Conservation (phyloP, 2,797 vertebrate genomes). For the Myoxocephalus aenaeus region DNA sequence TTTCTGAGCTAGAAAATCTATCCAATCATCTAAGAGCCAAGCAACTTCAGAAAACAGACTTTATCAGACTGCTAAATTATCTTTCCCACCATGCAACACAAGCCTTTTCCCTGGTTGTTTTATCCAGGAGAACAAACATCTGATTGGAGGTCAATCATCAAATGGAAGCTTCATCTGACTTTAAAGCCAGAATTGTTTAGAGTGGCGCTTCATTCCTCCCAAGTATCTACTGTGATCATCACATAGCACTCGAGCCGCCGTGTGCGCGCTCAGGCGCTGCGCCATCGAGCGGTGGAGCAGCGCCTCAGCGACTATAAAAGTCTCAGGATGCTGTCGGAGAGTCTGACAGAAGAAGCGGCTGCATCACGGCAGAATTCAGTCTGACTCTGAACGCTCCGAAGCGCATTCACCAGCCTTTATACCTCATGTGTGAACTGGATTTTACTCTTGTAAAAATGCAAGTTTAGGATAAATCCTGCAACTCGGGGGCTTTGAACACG, state of each 20-base stretch:
- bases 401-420: not conserved
- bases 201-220: not conserved
- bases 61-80: not conserved
- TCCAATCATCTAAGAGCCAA: not conserved
- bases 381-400: not conserved
- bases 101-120: not conserved
- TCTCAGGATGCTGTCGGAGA: constrained; percentile 24
- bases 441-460: not conserved
- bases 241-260: accelerated
- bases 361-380: constrained; percentile 11
- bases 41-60: not conserved
- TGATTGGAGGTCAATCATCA: not conserved
- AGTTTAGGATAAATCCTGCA: not conserved
- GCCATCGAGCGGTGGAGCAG: constrained; percentile 37
- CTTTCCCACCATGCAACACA: not conserved
- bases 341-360: not conserved
- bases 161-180: not conserved
- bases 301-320: constrained; percentile 61
- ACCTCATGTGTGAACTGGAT: not conserved
- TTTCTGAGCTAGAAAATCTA: not conserved
- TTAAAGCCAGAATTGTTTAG: not conserved
- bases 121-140: not conserved
- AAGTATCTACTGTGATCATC: not conserved
- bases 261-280: constrained; percentile 25
- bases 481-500: constrained; percentile 4